phyloP scores from a whole-genome alignment of 1,140 invertebrate species.

The Zaprionus taronus region DNA sequence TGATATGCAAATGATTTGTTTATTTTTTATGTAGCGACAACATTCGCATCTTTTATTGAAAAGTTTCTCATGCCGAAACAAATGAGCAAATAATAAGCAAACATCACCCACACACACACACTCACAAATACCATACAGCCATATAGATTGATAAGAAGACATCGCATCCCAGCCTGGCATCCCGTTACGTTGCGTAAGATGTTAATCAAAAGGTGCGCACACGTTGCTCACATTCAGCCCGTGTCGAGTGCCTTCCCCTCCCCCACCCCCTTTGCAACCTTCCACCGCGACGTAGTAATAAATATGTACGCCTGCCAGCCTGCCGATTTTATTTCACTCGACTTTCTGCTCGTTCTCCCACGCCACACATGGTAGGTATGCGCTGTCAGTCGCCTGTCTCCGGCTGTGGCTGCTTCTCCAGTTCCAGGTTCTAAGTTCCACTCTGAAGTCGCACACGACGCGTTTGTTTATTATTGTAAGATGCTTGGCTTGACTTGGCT shows the following conservation, averaged over 20 bases:
- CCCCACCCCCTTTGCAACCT: background rate
- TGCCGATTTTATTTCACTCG: slow-evolving; percentile 8
- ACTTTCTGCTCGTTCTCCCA: background rate
- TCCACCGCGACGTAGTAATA: slow-evolving; percentile 46
- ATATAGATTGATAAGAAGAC: slow-evolving; percentile 35
- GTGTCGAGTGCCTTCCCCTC: slow-evolving; percentile 42
- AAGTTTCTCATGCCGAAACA: slow-evolving; percentile 56
- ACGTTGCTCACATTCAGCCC: slow-evolving; percentile 55
- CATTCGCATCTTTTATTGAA: slow-evolving; percentile 69
- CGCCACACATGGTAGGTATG: slow-evolving; percentile 1
- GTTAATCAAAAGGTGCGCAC: slow-evolving; percentile 71
- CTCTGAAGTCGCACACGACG: slow-evolving; percentile 54
- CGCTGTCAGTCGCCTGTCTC: background rate
- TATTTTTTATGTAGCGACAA: slow-evolving; percentile 65
- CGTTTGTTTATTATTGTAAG: slow-evolving; percentile 75
- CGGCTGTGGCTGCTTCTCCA: slow-evolving; percentile 13
- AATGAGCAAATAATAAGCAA: slow-evolving; percentile 75
- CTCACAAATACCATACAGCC: slow-evolving; percentile 34
- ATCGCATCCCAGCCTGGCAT: background rate
- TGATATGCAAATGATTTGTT: slow-evolving; percentile 79
- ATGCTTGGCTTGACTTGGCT: slow-evolving; percentile 59
- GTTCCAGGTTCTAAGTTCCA: slow-evolving; percentile 10
- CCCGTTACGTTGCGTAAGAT: slow-evolving; percentile 42
- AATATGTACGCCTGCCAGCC: slow-evolving; percentile 51
- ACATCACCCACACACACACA: slow-evolving; percentile 34